These are phyloP conservation scores for Virgularia gustaviana DNA, from an alignment of 92 coral and sea anemone genomes.

Conservation along the genomic window DNA sequence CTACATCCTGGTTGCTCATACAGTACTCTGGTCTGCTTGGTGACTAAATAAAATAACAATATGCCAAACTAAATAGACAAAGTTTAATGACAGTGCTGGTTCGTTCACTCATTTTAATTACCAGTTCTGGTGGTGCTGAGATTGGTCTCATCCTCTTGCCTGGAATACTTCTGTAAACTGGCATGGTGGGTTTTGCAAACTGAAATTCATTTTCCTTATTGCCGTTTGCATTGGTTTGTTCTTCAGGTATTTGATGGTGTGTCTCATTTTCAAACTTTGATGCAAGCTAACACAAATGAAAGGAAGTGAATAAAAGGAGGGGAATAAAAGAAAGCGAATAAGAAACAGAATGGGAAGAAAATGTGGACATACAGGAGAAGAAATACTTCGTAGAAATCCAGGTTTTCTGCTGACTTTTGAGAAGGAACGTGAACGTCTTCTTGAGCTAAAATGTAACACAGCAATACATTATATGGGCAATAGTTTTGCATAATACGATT, in stretches of 20 bases:
- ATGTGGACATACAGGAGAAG: conserved; percentile 80
- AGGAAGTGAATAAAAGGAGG: too few relatives aligned
- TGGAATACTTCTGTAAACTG: conserved; percentile 34
- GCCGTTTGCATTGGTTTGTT: conserved; percentile 5
- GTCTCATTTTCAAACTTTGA: conserved; percentile 52
- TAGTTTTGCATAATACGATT: too few relatives aligned
- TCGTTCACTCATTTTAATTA: too few relatives aligned
- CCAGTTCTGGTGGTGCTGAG: conserved; percentile 21
- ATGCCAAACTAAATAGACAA: neutral
- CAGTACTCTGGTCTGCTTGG: neutral
- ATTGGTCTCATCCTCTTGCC: conserved; percentile 13
- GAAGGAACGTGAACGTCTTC: neutral
- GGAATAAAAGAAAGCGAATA: too few relatives aligned
- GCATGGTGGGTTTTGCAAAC: conserved; percentile 69
- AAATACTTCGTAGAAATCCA: conserved; percentile 73
- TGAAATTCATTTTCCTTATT: conserved; percentile 52
- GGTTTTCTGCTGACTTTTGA: conserved; percentile 59
- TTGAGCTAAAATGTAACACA: neutral
- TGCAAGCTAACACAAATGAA: conserved; percentile 52
- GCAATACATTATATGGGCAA: too few relatives aligned
- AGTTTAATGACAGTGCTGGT: neutral
- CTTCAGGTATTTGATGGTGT: conserved; percentile 26
- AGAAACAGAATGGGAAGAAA: conserved; percentile 1
- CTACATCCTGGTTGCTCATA: neutral
- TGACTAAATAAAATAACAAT: neutral